Conservation (phyloP, 2,797 vertebrate genomes). For the Prionace glauca region DNA sequence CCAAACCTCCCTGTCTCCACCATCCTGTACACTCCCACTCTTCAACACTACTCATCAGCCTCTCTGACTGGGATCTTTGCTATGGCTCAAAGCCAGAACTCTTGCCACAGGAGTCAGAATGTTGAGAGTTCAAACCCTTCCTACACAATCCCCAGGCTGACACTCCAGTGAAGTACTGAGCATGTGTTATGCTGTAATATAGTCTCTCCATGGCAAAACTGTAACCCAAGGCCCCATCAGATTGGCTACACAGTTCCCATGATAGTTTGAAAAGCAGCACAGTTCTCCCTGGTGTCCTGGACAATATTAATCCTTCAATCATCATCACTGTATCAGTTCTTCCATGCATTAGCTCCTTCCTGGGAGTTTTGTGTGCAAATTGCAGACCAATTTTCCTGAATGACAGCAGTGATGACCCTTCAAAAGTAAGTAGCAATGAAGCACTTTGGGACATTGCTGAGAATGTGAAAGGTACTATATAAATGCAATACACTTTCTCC, state of each 20-base stretch:
- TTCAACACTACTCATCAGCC: neutral
- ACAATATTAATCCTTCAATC: neutral
- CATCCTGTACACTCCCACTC: neutral
- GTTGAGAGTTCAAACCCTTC: neutral
- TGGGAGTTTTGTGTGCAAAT: neutral
- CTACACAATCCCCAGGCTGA: too few relatives aligned
- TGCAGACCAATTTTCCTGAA: neutral
- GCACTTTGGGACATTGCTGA: neutral
- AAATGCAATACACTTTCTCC: neutral
- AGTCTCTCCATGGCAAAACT: neutral
- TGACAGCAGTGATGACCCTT: neutral
- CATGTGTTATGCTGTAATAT: neutral
- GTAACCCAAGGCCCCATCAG: neutral
- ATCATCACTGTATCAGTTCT: neutral
- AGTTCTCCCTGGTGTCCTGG: neutral
- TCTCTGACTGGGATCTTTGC: neutral
- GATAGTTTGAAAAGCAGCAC: neutral
- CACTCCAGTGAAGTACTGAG: neutral
- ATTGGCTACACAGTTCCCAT: neutral
- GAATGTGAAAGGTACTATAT: neutral
- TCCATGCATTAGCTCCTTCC: neutral
- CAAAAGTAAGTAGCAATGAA: neutral
- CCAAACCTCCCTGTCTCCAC: neutral
- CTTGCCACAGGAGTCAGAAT: neutral
- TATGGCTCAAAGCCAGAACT: neutral